These are phyloP conservation scores for Rhimphoctona megacephalus DNA, from an alignment of 2,888 invertebrate genomes.

Conservation along the genomic window DNA sequence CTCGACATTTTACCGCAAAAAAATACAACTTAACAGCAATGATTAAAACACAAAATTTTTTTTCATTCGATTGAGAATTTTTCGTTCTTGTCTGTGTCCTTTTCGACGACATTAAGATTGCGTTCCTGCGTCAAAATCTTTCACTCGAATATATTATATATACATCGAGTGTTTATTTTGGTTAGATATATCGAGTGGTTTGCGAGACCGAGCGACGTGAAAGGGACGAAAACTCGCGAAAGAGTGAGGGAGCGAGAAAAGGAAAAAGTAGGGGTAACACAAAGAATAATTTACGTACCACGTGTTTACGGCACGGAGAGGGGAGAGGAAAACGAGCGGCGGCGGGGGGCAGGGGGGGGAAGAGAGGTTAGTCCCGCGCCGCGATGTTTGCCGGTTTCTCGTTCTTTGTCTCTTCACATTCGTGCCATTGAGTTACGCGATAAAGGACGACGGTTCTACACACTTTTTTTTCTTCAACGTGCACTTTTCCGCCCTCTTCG, in stretches of 20 bases:
- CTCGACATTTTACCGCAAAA: neutral
- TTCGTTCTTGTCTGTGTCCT: neutral
- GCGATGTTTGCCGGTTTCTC: constrained; percentile 39
- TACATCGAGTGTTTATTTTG: constrained; percentile 9
- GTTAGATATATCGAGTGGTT: constrained; percentile 20
- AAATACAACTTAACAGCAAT: neutral
- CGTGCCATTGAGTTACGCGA: constrained; percentile 37
- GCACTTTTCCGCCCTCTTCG: neutral
- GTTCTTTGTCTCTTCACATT: constrained; percentile 38
- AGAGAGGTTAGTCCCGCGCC: neutral
- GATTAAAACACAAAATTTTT: neutral
- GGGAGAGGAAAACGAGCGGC: too few relatives aligned
- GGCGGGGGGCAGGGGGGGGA: neutral
- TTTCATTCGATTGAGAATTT: neutral
- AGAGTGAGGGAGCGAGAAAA: neutral
- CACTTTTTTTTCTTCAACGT: constrained; percentile 9
- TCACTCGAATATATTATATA: neutral
- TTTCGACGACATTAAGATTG: neutral
- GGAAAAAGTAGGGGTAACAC: neutral
- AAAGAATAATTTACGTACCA: constrained; percentile 30
- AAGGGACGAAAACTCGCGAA: neutral
- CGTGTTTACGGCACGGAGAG: constrained; percentile 26
- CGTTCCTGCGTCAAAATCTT: neutral
- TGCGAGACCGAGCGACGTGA: neutral
- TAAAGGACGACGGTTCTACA: constrained; percentile 5